These are phyloP conservation scores for Drosophila dives DNA, from an alignment of 2,888 invertebrate genomes.

Conservation along the genomic window DNA sequence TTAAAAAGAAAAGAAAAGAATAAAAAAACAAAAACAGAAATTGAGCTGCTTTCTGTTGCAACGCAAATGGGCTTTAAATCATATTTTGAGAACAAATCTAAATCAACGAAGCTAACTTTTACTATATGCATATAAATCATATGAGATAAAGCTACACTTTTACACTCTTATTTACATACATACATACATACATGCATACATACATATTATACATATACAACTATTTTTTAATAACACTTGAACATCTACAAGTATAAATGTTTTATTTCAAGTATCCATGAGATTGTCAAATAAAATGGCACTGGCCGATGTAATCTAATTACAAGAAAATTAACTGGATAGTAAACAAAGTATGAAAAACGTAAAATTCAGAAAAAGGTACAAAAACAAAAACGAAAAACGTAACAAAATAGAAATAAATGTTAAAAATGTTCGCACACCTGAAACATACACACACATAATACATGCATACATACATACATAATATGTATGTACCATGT, in stretches of 20 bases:
- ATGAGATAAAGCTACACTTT: slow-evolving; percentile 18
- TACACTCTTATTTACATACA: slow-evolving; percentile 37
- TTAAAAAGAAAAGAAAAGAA: slow-evolving; percentile 16
- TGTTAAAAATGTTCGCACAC: slow-evolving; percentile 59
- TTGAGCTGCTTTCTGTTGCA: slow-evolving; percentile 53
- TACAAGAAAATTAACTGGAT: slow-evolving; percentile 34
- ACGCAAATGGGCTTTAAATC: slow-evolving; percentile 61
- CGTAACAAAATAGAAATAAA: slow-evolving; percentile 54
- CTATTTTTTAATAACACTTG: slow-evolving; percentile 42
- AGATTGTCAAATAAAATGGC: slow-evolving; percentile 50
- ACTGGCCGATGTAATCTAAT: slow-evolving; percentile 64
- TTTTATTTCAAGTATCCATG: slow-evolving; percentile 44
- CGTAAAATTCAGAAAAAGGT: slow-evolving; percentile 31
- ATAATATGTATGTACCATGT: slow-evolving; percentile 15
- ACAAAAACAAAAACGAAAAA: slow-evolving; percentile 60
- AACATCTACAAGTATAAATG: slow-evolving; percentile 32
- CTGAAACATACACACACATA: slow-evolving; percentile 34
- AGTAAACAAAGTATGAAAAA: slow-evolving; percentile 45
- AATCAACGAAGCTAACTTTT: slow-evolving; percentile 69
- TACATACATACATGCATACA: slow-evolving; percentile 6
- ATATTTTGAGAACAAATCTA: slow-evolving; percentile 36
- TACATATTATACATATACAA: slow-evolving; percentile 36
- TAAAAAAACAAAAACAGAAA: slow-evolving; percentile 2
- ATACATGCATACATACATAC: slow-evolving; percentile 28
- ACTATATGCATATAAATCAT: slow-evolving; percentile 29